Base-by-base conservation (phyloP, 1,140 invertebrate species). In the Anastrepha obliqua region DNA sequence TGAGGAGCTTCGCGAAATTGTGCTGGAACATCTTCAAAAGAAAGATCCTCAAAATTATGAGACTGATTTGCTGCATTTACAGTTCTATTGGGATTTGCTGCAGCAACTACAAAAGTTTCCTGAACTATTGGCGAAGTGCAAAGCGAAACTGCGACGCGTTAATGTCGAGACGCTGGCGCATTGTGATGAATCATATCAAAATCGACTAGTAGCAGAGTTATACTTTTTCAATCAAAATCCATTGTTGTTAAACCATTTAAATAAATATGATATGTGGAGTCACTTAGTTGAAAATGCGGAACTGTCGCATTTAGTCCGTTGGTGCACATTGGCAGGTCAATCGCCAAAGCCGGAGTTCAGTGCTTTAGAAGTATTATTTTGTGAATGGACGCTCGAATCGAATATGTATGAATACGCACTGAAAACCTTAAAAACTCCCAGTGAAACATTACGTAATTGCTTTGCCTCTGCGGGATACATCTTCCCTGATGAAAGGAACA, bases 401-500 rank as follows among this genome's bases (percentile, higher is more conserved):
- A 65, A 86, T 42, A 93, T 93, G 92, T 93, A 90, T 86, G 90
- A 92, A 8, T 91, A 91, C 85, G 92, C 91, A 2, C 42, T 92
- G 86, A 88, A 89, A 59, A 87, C 89, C 5, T 47, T 93, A 39
- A 15, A 87, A 55, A 51, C 88, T 42, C 90, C 90, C 9, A 88
- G 89, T 15, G 91, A 92, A 81, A 86, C 89, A 4, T 86, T 93
- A 15, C 88, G 92, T 1, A 91, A 93, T 85, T 90, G 88, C 20
- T 93, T 93, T 87, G 92, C 92, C 17, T 59, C 60, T 0, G 90
- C 89, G 7, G 92, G 92, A 0, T 90, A 91, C 74, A 91, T 93
- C 39, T 92, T 92, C 59, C 55, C 42, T 0, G 88, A 89, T 42
- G 92, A 93, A 65, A 74, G 86, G 15, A 74, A 89, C 1, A 67